Evolutionary conservation across 2,797 vertebrate species (phyloP).

Genomic region (Prunella strophiata): DNA sequence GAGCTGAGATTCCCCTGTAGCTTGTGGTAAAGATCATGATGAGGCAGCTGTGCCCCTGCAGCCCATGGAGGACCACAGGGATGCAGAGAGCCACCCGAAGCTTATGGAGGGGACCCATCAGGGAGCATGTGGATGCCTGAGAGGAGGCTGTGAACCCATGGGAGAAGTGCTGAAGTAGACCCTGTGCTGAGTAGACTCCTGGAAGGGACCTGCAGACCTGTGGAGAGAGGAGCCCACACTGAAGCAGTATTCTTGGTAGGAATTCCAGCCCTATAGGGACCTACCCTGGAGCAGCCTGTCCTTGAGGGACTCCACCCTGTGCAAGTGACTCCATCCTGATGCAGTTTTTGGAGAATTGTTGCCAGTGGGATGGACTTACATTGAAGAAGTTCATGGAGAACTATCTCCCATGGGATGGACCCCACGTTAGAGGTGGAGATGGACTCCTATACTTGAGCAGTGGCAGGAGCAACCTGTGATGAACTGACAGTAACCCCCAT

Average conservation of each 20-base stretch:
- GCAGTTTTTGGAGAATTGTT: not conserved
- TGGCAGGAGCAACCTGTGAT: not conserved
- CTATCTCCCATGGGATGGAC: not conserved
- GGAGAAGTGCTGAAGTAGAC: not conserved
- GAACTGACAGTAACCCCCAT: not conserved
- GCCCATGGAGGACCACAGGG: too few species aligned
- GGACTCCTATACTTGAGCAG: not conserved
- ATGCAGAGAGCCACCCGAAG: not conserved
- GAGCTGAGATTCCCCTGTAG: not conserved
- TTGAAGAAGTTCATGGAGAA: not conserved
- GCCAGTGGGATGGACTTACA: not conserved
- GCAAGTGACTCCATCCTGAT: not conserved
- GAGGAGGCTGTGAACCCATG: not conserved
- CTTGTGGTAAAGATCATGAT: rapidly evolving
- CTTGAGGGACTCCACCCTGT: not conserved
- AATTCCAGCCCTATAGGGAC: too few species aligned
- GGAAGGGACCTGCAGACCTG: not conserved
- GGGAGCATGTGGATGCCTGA: not conserved
- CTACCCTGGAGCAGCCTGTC: not conserved
- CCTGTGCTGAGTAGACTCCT: not conserved
- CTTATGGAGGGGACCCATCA: rapidly evolving
- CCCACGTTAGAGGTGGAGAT: not conserved
- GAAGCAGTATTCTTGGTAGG: not conserved
- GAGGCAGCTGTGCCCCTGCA: not conserved
- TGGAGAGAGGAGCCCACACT: not conserved